Percentiles rank a stretch among this genome's conserved stretches.
phyloP scores from a whole-genome alignment of 2,797 vertebrate genomes.

The Calcarius lapponicus region DNA sequence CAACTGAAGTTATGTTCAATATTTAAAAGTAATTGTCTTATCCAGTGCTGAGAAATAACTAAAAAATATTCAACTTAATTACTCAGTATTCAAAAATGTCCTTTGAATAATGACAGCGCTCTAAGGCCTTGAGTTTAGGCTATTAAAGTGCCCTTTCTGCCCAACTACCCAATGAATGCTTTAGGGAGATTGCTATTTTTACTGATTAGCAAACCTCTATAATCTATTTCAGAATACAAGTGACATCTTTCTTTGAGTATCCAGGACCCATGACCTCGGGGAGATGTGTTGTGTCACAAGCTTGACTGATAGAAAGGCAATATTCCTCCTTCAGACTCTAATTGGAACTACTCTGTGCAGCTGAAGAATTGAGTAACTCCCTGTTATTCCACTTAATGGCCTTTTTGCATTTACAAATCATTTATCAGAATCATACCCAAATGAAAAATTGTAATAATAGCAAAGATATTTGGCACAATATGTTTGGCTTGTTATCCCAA shows the following conservation, averaged over 20 bases:
- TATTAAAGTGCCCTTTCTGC: conserved; percentile 68
- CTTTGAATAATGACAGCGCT: conserved; percentile 57
- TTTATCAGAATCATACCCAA: conserved; percentile 68
- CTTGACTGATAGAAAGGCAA: conserved; percentile 72
- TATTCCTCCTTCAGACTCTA: conserved; percentile 67
- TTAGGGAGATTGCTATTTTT: conserved; percentile 47
- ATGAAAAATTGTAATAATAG: conserved; percentile 66
- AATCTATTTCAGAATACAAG: conserved; percentile 66
- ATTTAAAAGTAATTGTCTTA: conserved; percentile 48
- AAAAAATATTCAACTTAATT: conserved; percentile 67
- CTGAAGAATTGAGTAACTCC: conserved; percentile 66
- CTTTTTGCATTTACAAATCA: conserved; percentile 69
- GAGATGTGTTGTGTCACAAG: conserved; percentile 67
- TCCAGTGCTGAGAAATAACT: conserved; percentile 24
- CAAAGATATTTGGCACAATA: conserved; percentile 68
- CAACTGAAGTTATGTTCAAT: conserved; percentile 31
- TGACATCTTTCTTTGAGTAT: conserved; percentile 67
- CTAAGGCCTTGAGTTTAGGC: conserved; percentile 20
- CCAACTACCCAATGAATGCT: conserved; percentile 39
- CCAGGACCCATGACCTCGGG: conserved; percentile 58
- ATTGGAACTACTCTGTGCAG: conserved; percentile 66
- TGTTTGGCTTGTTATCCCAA: conserved; percentile 58
- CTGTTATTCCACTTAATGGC: conserved; percentile 68
- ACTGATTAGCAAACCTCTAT: conserved; percentile 62
- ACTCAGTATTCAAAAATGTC: conserved; percentile 58